Base-by-base conservation (phyloP, 1,140 invertebrate genomes). In the Cydia splendana region DNA sequence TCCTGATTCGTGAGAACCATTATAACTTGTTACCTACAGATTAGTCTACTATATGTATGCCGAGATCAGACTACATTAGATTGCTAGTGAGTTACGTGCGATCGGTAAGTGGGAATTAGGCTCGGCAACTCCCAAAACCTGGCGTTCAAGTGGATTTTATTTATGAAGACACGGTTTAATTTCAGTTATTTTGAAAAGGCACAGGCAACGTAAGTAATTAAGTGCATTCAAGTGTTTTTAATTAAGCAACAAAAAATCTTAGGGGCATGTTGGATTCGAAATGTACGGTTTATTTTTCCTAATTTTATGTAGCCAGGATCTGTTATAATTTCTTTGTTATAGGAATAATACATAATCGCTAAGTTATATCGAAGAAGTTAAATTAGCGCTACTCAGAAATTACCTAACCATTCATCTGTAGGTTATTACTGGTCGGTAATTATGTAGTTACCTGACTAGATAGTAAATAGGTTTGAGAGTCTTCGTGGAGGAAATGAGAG, bases 151-250 rank as follows among this genome's bases (percentile, higher is more conserved):
- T 74, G 48, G 48, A 53, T 7, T 74, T 74, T 74, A 74, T 74
- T 74, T 74, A 74, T 74, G 45, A 53, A 74, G 73, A 48, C 73
- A 74, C 73, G 73, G 18, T 53, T 74, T 74, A 74, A 74, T 74
- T 74, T 74, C 13, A 74, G 48, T 74, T 51, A 69, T 69, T 71
- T 38, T 38, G 34, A 34, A 38, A 71, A 71, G 15, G 67, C 34
- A 20, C 65, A 69, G 18, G 18, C 28, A n/a, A 10, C 24, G 30
- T 38, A 42, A 18, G 15, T 71, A 71, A 42, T 71, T 69, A 69
- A n/a, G 65, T 38, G 28, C 65, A 69, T 71, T 38, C 30, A 71
- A 71, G 30, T 38, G 30, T 71, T 71, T 71, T 62, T 62, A 62
- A n/a, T 62, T 62, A 62, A 62, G 7, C 1, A 24, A 62, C 7